Conservation (phyloP, 2,113 vertebrate genomes). For the Corydoras sp. region DNA sequence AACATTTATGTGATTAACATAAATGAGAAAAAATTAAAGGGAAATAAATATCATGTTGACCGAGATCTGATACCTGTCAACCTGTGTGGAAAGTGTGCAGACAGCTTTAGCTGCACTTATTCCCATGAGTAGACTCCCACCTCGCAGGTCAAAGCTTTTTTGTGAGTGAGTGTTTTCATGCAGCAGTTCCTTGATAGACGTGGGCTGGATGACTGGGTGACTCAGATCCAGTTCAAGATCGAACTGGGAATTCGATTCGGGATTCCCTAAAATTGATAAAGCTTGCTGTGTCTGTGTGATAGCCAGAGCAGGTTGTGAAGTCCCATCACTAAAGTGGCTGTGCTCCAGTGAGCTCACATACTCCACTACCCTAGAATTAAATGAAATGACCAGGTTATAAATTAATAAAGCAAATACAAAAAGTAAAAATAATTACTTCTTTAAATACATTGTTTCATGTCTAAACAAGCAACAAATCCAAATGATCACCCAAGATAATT, state of each 20-base stretch:
- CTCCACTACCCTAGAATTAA: constrained; percentile 79
- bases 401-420: no score
- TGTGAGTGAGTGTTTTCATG: constrained; percentile 58
- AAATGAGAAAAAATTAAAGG: neutral
- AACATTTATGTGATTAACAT: no score
- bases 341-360: constrained; percentile 93
- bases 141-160: constrained; percentile 74
- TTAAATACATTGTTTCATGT: no score
- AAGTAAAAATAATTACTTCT: no score
- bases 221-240: constrained; percentile 62
- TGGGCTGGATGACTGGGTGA: constrained; percentile 76
- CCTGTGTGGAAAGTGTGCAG: constrained; percentile 84
- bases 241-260: constrained; percentile 58
- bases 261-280: constrained; percentile 45
- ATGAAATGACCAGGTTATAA: no score
- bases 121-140: constrained; percentile 79
- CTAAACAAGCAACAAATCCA: no score
- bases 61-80: constrained; percentile 72
- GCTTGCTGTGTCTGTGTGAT: constrained; percentile 77
- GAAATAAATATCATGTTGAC: no score
- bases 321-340: constrained; percentile 85
- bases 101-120: constrained; percentile 80
- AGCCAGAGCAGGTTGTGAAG: constrained; percentile 73
- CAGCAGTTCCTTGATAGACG: constrained; percentile 89
- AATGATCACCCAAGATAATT: no score